phyloP scores from a whole-genome alignment of 2,113 vertebrate species.

The Chaetura pelagica region DNA sequence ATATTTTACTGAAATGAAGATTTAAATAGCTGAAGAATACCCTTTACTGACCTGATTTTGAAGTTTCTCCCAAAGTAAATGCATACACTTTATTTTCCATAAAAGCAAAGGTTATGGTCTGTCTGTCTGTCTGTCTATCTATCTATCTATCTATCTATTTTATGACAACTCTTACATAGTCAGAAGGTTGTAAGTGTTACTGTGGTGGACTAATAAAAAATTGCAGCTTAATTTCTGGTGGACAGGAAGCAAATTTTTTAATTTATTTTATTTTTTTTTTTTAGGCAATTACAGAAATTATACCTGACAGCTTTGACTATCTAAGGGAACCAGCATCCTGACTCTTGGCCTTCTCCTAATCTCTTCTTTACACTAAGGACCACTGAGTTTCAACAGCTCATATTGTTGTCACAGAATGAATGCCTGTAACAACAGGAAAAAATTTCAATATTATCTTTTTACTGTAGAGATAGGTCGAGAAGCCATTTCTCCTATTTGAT shows the following conservation, averaged over 20 bases:
- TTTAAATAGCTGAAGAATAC: not conserved
- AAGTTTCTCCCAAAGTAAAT: not conserved
- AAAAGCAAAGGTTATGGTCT: not conserved
- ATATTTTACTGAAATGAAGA: not conserved
- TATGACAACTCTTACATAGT: not conserved
- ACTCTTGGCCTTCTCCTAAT: slow-evolving; percentile 29
- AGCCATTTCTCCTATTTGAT: not conserved
- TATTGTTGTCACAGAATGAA: not conserved
- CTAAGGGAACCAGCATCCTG: not conserved
- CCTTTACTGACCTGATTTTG: not conserved
- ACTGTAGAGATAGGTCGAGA: not conserved
- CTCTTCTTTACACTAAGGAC: not conserved
- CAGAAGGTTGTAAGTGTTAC: not conserved
- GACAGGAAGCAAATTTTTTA: not conserved
- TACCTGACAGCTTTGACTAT: slow-evolving; percentile 28
- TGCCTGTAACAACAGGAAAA: not conserved
- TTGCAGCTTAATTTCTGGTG: slow-evolving; percentile 7
- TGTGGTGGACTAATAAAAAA: not conserved
- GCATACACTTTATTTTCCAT: not conserved
- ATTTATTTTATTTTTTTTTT: not conserved
- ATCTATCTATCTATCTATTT: too few relatives aligned
- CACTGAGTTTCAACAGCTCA: slow-evolving; percentile 9
- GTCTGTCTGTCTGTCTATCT: too few relatives aligned
- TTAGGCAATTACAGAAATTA: not conserved
- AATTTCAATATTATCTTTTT: not conserved